Base-by-base conservation (phyloP, 2,888 invertebrate species). In the Melinopterus prodromus region DNA sequence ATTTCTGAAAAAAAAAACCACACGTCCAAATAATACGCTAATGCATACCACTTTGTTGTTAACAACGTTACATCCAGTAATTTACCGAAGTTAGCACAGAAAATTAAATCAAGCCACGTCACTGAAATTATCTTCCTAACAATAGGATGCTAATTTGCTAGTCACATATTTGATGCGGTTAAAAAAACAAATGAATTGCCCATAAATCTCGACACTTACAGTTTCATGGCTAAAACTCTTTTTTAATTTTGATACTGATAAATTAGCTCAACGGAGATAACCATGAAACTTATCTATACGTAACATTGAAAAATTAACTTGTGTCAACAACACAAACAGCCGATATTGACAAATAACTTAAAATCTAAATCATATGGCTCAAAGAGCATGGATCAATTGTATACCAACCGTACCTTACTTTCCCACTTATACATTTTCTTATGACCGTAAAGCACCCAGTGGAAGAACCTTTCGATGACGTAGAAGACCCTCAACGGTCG, bases 391-490 rank as follows among this genome's bases (percentile, higher is more conserved):
- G 71, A 71, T 53, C 12, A 74, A 74, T 36, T 26, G 16, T 74
- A n/a, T 26, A 26, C 26, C 26, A 26, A 26, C 26, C 26, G 74
- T 74, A 74, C 74, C 74, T 74, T 35, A 74, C 37, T 71, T 53
- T 76, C 77, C 81, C 81, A 81, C 70, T 71, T 81, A 75, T 81
- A 82, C 26, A 82, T 74, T 70, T 71, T 79, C 72, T 82, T 82
- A 69, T 82, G 81, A 2, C 82, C 82, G 53, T 82, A 79, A 15
- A 80, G 36, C 6, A 81, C 78, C 71, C 81, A 82, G 71, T 81
- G 80, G 70, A 71, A 81, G 38, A 81, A 82, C 16, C 81, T 38
- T 36, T 72, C 77, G 6, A 81, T 75, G 26, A 81, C 71, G 74
- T 76, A 72, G 16, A 81, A 80, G 72, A 78, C 76, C 71, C 79